Conservation (phyloP, 2,113 vertebrate species). For the Notothenia coriiceps region DNA sequence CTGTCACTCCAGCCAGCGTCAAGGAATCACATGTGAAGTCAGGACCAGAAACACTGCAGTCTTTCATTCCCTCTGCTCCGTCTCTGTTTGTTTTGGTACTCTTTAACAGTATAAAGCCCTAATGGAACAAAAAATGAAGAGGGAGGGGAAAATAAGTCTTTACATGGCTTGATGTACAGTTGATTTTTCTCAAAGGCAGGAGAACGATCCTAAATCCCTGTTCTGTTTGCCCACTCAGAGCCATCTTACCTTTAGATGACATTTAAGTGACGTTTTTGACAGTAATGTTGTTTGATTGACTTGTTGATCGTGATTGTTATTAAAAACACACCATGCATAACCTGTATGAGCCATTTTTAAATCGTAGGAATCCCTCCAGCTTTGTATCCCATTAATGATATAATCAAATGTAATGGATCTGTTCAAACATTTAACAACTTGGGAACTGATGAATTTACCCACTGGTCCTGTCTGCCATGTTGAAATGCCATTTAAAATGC, state of each 20-base stretch:
- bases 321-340: conserved; percentile 67
- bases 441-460: conserved; percentile 52
- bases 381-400: background rate
- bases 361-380: background rate
- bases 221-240: conserved; percentile 39
- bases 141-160: conserved; percentile 39
- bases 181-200: conserved; percentile 46
- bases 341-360: conserved; percentile 46
- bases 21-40: conserved; percentile 66
- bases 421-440: conserved; percentile 56
- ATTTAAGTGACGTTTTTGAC: conserved; percentile 40
- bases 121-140: conserved; percentile 61
- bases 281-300: conserved; percentile 60
- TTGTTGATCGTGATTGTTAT: conserved; percentile 62
- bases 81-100: conserved; percentile 82
- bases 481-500: conserved; percentile 68
- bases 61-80: conserved; percentile 78
- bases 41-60: conserved; percentile 75
- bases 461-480: conserved; percentile 47
- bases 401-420: conserved; percentile 45
- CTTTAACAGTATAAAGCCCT: conserved; percentile 72
- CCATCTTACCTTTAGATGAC: conserved; percentile 40
- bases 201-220: conserved; percentile 56
- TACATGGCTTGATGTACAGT: conserved; percentile 64
- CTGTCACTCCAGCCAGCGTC: conserved; percentile 60